A percentile compares a stretch with the other conserved stretches of the same genome.
Evolutionary conservation across 2,113 vertebrate genomes (phyloP).

Genomic region (Lichenostomus cassidix): DNA sequence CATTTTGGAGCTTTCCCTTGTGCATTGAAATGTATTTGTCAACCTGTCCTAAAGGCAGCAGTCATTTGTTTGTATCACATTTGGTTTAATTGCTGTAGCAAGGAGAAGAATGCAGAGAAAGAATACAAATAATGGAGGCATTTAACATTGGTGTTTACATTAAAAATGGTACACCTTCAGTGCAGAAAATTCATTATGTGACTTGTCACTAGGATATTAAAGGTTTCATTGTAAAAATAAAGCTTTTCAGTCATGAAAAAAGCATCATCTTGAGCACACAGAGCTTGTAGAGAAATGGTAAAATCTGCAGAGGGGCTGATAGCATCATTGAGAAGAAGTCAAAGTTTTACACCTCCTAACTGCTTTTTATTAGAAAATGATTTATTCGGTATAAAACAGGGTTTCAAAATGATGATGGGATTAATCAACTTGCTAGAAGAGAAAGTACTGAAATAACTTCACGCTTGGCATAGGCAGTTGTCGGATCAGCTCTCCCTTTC

Average conservation of each 20-base stretch:
- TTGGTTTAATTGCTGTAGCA: neutral
- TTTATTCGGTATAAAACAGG: constrained; percentile 50
- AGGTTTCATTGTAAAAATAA: neutral
- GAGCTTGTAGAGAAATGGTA: neutral
- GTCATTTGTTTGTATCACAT: constrained; percentile 10
- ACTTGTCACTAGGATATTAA: neutral
- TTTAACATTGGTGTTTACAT: neutral
- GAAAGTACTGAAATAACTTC: constrained; percentile 69
- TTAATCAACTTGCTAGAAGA: constrained; percentile 64
- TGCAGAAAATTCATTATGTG: neutral
- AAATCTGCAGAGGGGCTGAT: neutral
- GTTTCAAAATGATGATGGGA: constrained; percentile 56
- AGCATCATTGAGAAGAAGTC: neutral
- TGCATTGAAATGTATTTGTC: constrained; percentile 26
- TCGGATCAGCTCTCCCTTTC: constrained; percentile 66
- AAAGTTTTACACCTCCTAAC: constrained; percentile 58
- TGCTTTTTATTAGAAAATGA: constrained; percentile 59
- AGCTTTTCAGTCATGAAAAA: neutral
- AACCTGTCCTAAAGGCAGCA: neutral
- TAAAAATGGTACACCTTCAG: neutral
- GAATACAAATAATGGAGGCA: neutral
- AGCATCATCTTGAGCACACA: neutral
- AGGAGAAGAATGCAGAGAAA: neutral
- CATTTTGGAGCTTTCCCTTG: constrained; percentile 46
- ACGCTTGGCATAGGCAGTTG: constrained; percentile 59